Evolutionary conservation across 2,888 invertebrate genomes (phyloP), one percentile per base, ranked within the genome.

Genomic region (Choreutis nemorana): DNA sequence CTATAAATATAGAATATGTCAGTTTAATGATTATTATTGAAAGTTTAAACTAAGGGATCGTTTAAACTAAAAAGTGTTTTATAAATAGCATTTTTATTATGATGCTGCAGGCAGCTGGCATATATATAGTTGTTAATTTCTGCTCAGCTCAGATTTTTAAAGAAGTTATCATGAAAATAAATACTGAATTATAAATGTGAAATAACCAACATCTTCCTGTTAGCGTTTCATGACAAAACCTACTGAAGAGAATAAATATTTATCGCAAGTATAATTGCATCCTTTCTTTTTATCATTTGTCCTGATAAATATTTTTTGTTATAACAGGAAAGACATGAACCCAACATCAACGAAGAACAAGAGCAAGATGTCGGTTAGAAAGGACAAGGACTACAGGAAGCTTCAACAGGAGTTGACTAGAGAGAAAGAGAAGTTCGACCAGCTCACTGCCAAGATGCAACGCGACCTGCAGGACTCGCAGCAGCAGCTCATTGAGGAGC

Each of bases 341-440:
- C 85, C 86, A 26, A 83, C 86, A 28, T 83, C 85, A 16, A 86
- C 88, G 32, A 87, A 91, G 71, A 87, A 86, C 53, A 93, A 92
- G 72, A 87, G 86, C 59, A 91, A 91, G 73, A 86, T 87, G 55
- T 84, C 85, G 1, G 89, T 88, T 20, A 90, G 93, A 56, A 96
- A 95, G 55, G 97, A 97, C 61, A 95, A 96, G 66, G 97, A 97
- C 67, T 90, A 92, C 70, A 86, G 96, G 46, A 92, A 94, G 58
- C 73, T 97, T 48, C 96, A 97, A 60, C 96, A 96, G 57, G 97
- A 97, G 60, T 77, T 97, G 32, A 92, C 91, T 10, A 87, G 91
- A 54, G 97, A 98, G 73, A 90, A 92, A 51, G 95, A 97, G 57
- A 97, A 97, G 70, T 96, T 91, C 62, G 91, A 89, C 58, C 92